Evolutionary conservation across 2,797 vertebrate species (phyloP).

Genomic region (Percopsis omiscomaycus): DNA sequence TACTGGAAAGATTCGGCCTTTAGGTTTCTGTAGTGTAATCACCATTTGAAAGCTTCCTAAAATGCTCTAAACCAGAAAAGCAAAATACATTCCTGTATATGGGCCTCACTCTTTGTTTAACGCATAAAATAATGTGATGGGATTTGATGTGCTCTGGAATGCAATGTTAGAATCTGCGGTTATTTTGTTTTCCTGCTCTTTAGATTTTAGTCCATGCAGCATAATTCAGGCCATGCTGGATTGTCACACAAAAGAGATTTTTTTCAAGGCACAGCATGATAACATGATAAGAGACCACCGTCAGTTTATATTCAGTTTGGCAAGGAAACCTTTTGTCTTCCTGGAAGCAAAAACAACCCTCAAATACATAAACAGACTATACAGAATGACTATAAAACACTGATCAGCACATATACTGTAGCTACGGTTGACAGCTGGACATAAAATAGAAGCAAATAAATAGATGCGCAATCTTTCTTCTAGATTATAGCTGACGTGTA

Average conservation of each 20-base stretch:
- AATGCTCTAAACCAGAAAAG: no score
- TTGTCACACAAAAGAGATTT: conserved; percentile 73
- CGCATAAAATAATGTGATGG: no score
- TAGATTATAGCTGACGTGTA: conserved; percentile 2
- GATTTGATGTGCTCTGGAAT: no score
- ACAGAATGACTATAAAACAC: conserved; percentile 31
- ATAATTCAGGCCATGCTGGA: conserved; percentile 82
- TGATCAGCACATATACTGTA: conserved; percentile 10
- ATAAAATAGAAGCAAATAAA: conserved; percentile 11
- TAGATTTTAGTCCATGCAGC: conserved; percentile 75
- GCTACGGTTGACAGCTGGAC: conserved; percentile 5
- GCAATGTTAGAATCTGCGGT: neutral
- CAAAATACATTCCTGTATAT: no score
- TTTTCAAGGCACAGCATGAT: conserved; percentile 81
- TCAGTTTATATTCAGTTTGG: conserved; percentile 68
- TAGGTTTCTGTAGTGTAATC: no score
- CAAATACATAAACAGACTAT: conserved; percentile 50
- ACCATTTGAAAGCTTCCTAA: no score
- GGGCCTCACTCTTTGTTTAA: no score
- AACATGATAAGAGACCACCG: conserved; percentile 55
- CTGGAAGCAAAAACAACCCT: conserved; percentile 28
- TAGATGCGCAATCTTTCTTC: conserved; percentile 23
- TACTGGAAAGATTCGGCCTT: no score
- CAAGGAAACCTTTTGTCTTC: conserved; percentile 33
- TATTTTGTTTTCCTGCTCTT: conserved; percentile 47